Evolutionary conservation across 2,888 invertebrate species (phyloP), one percentile per base, ranked within the genome.

Genomic region (Suillia variegata): DNA sequence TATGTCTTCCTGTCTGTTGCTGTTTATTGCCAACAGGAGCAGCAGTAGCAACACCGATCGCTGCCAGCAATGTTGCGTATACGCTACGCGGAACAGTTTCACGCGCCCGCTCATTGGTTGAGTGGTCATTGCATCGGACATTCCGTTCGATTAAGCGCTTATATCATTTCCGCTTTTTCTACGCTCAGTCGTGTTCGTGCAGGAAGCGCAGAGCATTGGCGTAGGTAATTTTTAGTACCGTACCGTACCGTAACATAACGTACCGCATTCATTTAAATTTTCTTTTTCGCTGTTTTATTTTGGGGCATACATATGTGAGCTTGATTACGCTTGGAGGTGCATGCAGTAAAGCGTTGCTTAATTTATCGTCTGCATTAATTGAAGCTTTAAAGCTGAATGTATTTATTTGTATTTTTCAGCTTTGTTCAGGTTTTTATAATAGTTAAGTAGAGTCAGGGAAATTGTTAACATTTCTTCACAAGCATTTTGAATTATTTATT

Each of bases 111-210:
- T 17, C 18, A 20, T 20, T 45, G 45, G 18, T 18, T 13, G 45
- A 45, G 45, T 45, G 45, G 18, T 12, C 45, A 45, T n/a, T n/a
- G n/a, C n/a, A n/a, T 17, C 45, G 20, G 20, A 45, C 45, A 45
- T 45, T 45, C 45, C 45, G 45, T 45, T 45, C 45, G 45, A 45
- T 45, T 45, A 45, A 45, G 45, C 45, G 45, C 45, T 45, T 45
- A 18, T 18, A 45, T 45, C 45, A 45, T 45, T 45, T 45, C 18
- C 45, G 45, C 13, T 17, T 38, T 38, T 38, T 10, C 38, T 38
- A n/a, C n/a, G n/a, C n/a, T n/a, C n/a, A n/a, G n/a, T n/a, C n/a
- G 10, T 38, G n/a, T 38, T 10, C n/a, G 38, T n/a, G 38, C 10
- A 38, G 38, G 13, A 38, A 38, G 15, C 15, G n/a, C 10, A 38